Conservation (phyloP, 1,140 invertebrate genomes). For the Portunus trituberculatus region DNA sequence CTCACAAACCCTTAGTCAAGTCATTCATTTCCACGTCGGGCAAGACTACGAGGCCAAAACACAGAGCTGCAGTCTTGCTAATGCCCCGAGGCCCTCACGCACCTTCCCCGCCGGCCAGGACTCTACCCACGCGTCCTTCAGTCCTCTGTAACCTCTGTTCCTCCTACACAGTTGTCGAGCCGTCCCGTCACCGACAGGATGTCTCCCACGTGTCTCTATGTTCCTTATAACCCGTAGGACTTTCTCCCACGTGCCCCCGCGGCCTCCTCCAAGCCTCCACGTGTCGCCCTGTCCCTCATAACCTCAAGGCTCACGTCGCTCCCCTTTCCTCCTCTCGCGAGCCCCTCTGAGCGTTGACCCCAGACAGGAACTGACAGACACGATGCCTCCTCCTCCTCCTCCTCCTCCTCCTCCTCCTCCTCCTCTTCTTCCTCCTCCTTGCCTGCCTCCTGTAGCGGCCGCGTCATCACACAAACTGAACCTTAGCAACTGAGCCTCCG, state of each 20-base stretch:
- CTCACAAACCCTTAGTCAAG: background rate
- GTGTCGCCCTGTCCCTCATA: background rate
- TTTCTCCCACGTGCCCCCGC: no score
- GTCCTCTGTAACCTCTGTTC: background rate
- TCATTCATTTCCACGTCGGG: background rate
- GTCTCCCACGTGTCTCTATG: no score
- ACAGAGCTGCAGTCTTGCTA: background rate
- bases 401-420: background rate
- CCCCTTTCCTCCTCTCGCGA: background rate
- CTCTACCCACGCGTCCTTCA: background rate
- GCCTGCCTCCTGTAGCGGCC: background rate
- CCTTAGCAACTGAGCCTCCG: constrained; percentile 18
- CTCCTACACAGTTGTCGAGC: background rate
- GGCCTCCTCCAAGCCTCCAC: no score
- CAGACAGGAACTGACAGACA: constrained; percentile 12
- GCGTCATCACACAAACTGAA: constrained; percentile 21
- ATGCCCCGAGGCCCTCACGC: background rate
- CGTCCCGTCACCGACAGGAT: background rate
- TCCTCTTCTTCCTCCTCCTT: no score
- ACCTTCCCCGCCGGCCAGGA: background rate
- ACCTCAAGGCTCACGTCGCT: background rate
- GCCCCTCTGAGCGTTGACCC: background rate
- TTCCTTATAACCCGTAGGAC: no score
- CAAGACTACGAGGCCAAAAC: background rate
- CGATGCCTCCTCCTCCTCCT: background rate